Evolutionary conservation across 1,140 invertebrate species (phyloP).

Genomic region (Danaus melanippus): DNA sequence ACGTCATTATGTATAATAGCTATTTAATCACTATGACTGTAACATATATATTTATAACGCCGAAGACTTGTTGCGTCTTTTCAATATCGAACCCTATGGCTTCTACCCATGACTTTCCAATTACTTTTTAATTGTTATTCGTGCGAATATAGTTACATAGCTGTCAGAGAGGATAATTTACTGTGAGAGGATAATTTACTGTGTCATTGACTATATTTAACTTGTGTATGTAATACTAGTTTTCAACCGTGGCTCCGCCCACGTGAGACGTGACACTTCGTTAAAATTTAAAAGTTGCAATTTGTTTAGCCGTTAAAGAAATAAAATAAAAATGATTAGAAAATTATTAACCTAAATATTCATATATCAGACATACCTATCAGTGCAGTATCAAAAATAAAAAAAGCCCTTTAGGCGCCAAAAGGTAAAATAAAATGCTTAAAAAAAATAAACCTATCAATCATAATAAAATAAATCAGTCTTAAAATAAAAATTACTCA

Average conservation of each 20-base stretch:
- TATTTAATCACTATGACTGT: no score
- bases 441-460: slow-evolving; percentile 1
- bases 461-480: slow-evolving; percentile 6
- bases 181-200: slow-evolving; percentile 7
- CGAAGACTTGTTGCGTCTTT: slow-evolving; percentile 8
- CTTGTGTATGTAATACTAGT: slow-evolving; percentile 7
- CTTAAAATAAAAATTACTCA: slow-evolving; percentile 4
- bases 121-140: slow-evolving; percentile 9
- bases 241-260: slow-evolving; percentile 5
- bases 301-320: no score
- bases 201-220: slow-evolving; percentile 7
- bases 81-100: slow-evolving; percentile 7
- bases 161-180: no score
- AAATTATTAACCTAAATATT: no score
- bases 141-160: slow-evolving; percentile 11
- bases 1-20: no score
- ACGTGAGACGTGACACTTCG: slow-evolving; percentile 4
- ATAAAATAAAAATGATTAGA: no score
- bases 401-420: slow-evolving; percentile 4
- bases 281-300: background rate
- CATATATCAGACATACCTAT: background rate
- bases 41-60: slow-evolving; percentile 1
- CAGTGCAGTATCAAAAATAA: background rate
- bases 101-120: slow-evolving; percentile 1
- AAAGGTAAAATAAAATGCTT: slow-evolving; percentile 4